phyloP scores from a whole-genome alignment of 2,888 invertebrate genomes.

The Drosophila barbarae region DNA sequence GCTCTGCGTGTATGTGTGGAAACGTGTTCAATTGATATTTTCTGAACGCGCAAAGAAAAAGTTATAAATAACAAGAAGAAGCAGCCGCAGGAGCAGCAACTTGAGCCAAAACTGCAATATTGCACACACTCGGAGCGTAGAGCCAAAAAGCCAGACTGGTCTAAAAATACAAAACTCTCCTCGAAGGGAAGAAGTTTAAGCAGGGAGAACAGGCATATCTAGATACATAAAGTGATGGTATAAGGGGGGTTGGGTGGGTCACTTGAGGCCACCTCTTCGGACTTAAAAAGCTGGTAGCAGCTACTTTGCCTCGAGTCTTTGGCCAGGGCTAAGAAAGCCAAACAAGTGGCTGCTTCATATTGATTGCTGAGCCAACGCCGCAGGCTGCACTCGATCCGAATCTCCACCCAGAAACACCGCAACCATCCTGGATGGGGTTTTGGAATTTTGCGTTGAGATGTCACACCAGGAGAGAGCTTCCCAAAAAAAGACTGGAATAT shows the following conservation, averaged over 20 bases:
- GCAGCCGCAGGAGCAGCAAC: conserved; percentile 25
- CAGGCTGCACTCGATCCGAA: conserved; percentile 27
- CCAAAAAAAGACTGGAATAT: neutral
- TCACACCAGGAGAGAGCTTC: conserved; percentile 44
- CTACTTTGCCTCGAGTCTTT: conserved; percentile 62
- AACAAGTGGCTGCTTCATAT: conserved; percentile 65
- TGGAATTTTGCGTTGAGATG: conserved; percentile 65
- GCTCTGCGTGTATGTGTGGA: conserved; percentile 43
- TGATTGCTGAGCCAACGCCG: conserved; percentile 56
- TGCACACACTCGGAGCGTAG: conserved; percentile 12
- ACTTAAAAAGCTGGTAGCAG: conserved; percentile 32
- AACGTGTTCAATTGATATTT: conserved; percentile 75
- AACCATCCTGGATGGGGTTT: conserved; percentile 2
- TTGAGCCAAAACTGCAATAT: conserved; percentile 69
- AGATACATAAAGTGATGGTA: conserved; percentile 7
- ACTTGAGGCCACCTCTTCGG: conserved; percentile 48
- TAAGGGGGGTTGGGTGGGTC: conserved; percentile 6
- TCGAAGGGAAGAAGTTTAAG: neutral
- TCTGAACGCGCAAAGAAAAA: conserved; percentile 71
- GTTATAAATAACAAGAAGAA: conserved; percentile 70
- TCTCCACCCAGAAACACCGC: neutral
- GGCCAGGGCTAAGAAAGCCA: conserved; percentile 54
- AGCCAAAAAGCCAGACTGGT: conserved; percentile 64
- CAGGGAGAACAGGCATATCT: conserved; percentile 2
- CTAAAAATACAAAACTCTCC: conserved; percentile 55